Evolutionary conservation across 1,140 invertebrate species (phyloP).

Genomic region (Sweltsa coloradensis): DNA sequence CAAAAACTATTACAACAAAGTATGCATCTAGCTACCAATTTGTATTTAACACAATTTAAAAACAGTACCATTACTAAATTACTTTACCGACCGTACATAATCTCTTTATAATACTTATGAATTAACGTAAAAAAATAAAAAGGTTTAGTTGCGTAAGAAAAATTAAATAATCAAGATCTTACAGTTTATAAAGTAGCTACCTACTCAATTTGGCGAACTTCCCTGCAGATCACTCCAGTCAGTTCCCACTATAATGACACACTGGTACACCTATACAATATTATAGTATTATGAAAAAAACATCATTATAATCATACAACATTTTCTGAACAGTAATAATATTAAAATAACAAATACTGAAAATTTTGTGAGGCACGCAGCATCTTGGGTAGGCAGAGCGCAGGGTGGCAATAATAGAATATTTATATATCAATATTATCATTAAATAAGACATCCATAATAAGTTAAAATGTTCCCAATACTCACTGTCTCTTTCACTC

Average conservation of each 20-base stretch:
- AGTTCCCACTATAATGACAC: conserved; percentile 1
- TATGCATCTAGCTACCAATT: too few species aligned
- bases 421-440: conserved; percentile 17
- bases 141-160: conserved; percentile 14
- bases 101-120: too few species aligned
- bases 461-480: too few species aligned
- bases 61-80: too few species aligned
- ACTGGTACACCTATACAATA: conserved; percentile 3
- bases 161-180: conserved; percentile 17
- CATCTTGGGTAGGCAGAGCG: conserved; percentile 13
- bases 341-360: conserved; percentile 24
- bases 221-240: conserved; percentile 13
- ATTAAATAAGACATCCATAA: too few species aligned
- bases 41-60: too few species aligned
- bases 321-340: conserved; percentile 21
- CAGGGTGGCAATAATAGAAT: conserved; percentile 15
- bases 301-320: conserved; percentile 20
- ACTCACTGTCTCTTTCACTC: too few species aligned
- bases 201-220: conserved; percentile 16
- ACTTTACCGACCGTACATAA: too few species aligned
- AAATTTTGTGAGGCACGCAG: conserved; percentile 15
- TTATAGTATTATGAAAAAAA: conserved; percentile 16
- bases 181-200: conserved; percentile 13
- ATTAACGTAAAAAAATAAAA: conserved; percentile 16
- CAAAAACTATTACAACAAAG: too few species aligned